Evolutionary conservation across 2,888 invertebrate species (phyloP).

Genomic region (Lasioglossum malachurum): DNA sequence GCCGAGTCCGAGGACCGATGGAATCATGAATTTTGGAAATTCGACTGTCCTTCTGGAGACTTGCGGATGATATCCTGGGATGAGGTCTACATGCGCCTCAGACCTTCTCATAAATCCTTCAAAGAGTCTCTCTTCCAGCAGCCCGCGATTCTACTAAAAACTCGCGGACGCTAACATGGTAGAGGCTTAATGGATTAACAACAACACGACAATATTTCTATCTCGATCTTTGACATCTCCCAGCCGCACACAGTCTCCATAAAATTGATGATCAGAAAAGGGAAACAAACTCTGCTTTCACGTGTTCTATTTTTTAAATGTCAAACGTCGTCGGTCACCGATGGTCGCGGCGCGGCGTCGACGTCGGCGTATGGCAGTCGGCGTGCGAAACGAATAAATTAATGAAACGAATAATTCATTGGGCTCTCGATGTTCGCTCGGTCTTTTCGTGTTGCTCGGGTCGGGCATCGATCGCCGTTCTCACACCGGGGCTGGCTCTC

Average conservation of each 20-base stretch:
- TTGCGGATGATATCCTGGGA: neutral
- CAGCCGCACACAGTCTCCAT: no score
- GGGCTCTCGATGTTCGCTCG: constrained; percentile 20
- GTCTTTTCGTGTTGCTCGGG: constrained; percentile 30
- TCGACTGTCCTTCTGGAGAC: neutral
- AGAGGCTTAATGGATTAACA: no score
- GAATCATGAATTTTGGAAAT: neutral
- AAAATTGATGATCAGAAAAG: neutral
- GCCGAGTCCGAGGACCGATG: neutral
- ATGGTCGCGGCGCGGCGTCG: neutral
- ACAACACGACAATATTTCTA: no score
- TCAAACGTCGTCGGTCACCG: neutral
- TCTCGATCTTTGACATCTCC: no score
- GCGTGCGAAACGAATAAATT: constrained; percentile 7
- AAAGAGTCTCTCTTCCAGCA: no score
- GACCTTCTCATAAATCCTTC: no score
- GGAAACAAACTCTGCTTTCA: neutral
- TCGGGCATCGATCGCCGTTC: constrained; percentile 23
- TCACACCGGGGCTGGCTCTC: neutral
- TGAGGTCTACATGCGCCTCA: no score
- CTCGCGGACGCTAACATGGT: no score
- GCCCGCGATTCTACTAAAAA: no score
- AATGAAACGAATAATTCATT: constrained; percentile 19
- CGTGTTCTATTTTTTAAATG: neutral
- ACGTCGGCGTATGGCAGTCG: neutral